Base-by-base conservation (phyloP, 1,140 invertebrate genomes). In the Tetragnatha versicolor region DNA sequence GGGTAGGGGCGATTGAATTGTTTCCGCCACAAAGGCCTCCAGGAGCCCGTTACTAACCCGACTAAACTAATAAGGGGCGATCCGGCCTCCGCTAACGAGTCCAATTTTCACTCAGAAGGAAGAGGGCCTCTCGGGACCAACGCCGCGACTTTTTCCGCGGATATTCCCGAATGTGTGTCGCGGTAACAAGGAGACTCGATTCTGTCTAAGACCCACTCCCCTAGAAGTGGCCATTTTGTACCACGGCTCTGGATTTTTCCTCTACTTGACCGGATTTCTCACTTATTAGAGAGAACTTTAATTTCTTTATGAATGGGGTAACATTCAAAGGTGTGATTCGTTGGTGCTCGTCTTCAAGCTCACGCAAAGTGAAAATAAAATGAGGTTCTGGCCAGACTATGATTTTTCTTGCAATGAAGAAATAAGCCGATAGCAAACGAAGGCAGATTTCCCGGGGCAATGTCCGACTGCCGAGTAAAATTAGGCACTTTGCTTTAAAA, bases 111-210 rank as follows among this genome's bases (percentile, higher is more conserved):
- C 45, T 68, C 31, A 47, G 51, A 29, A 47, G 25, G 51, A 47
- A 68, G 42, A 47, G 25, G 51, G 27, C 65, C 29, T 10, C 35
- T 10, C 25, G 51, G 68, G 68, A 68, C 31, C 20, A 60, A 17
- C 35, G 7, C 55, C 39, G 68, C 55, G 35, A 37, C 65, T 68
- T 47, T 33, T 68, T 65, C 25, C 14, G 27, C 65, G 39, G 35
- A 27, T 39, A 39, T 70, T 51, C 42, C 33, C 31, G 31, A 37
- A 58, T n/a, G 47, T 27, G 39, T 70, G 68, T 70, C 49, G 35
- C 27, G 68, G 68, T 70, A 55, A 70, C 68, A 55, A 55, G 68
- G 55, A n/a, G 51, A 70, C 31, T 70, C 68, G 55, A 70, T 70
- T 51, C 55, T 29, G n/a, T 20, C 49, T 20, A 39, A 33, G 31